Evolutionary conservation across 1,140 invertebrate genomes (phyloP), one percentile per base, ranked within the genome.

Genomic region (Drosophila kanapiae): DNA sequence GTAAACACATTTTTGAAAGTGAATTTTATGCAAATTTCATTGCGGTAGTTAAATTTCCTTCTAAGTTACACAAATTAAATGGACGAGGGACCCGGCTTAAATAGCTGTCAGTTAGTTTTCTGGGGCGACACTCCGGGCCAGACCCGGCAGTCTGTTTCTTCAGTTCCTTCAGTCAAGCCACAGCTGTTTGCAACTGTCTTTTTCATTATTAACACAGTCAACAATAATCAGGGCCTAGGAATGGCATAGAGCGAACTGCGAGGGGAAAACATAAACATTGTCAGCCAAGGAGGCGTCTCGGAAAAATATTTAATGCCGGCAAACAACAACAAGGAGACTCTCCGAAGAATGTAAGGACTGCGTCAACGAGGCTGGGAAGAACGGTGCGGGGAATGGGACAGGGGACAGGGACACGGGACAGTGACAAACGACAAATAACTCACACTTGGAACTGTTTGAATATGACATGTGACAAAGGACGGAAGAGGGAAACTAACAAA

Each of bases 241-340:
- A 54, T 35, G 48, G 48, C 35, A n/a, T 37, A 23, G 59, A 45
- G 54, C 38, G 40, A 11, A 58, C 29, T 74, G 63, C 51, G 58
- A 70, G 75, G 69, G 54, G 62, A 78, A 78, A 86, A 83, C 83
- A 86, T 87, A 87, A 69, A 59, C 64, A 72, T 74, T 72, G 70
- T 72, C 67, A 74, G 70, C 68, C 64, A 58, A 86, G 71, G 65
- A 88, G 84, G 74, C 84, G 72, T 83, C 80, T 70, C 80, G 83
- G 82, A 69, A 88, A 88, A 88, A 88, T 88, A 88, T 88, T 88
- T 88, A 88, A 88, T 88, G 84, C 81, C 84, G 72, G 81, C 85
- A 88, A 88, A 88, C 80, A 88, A 76, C 78, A 70, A 74, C 67
- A 58, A 62, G 67, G 45, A 72, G 49, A 37, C 72, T 60, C 38